Base-by-base conservation (phyloP, 2,113 vertebrate species). In the Danio rerio region DNA sequence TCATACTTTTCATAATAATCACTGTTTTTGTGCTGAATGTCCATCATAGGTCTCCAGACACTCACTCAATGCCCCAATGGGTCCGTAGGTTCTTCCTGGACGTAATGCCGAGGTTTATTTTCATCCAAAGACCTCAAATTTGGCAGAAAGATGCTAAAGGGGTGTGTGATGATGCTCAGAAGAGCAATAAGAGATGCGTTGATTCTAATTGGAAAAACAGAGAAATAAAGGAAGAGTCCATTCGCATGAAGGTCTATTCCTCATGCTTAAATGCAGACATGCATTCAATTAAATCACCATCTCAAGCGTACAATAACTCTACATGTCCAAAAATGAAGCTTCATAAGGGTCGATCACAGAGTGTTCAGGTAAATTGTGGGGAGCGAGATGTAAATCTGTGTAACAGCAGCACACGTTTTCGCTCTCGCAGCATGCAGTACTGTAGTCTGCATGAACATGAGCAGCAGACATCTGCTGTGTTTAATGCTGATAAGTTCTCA, bases 31-130 rank as follows among this genome's bases (percentile, higher is more conserved):
- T 62, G 59, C 20, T 62, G 20, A 62, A 62, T 6, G 59, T 62
- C n/a, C 59, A 62, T 31, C 59, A 62, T n/a, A 62, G 59, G 59
- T 62, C 59, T 0, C 59, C 59, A 62, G 59, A 62, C 8, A 62
- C 59, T 20, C 95, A 96, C 88, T 91, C 90, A 0, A 95, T 95
- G 95, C 95, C 95, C 0, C 83, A 90, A 50, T 95, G 95, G 95
- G 95, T 95, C 0, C 91, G 92, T 15, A 85, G 87, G 9, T 77
- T 93, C 78, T 95, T 96, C 85, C 91, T 95, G 0, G 94, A 94
- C 0, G 1, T 94, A 0, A 88, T 95, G 6, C 95, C 94, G 0
- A 91, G 93, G 18, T 89, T 95, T 40, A 92, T 96, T 0, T 92
- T 95, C 90, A 95, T 95, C 92, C 90, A 92, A 68, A 92, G 94